Conservation (phyloP, 2,888 invertebrate species). For the Parapristionchus giblindavisi region DNA sequence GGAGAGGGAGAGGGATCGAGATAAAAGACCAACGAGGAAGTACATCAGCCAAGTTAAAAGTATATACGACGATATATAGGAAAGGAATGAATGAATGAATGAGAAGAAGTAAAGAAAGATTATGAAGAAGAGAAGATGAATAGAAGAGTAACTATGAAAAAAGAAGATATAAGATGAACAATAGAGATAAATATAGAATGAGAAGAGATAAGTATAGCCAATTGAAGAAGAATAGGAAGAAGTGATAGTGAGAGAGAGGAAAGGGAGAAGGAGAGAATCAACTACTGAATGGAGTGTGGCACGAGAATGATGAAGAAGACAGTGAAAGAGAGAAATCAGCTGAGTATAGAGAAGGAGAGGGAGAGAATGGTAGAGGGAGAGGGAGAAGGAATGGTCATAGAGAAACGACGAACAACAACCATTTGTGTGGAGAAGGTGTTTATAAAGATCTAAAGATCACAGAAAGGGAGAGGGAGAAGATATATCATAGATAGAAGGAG, state of each 20-base stretch:
- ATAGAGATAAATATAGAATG: not conserved
- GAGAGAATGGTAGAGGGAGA: too few species aligned
- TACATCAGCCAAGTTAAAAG: not conserved
- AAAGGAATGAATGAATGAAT: not conserved
- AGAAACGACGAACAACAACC: too few species aligned
- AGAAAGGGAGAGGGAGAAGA: too few species aligned
- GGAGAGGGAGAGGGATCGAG: conserved; percentile 12
- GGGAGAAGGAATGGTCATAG: too few species aligned
- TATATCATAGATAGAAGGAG: not conserved
- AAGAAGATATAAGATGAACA: not conserved
- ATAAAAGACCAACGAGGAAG: not conserved
- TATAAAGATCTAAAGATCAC: too few species aligned
- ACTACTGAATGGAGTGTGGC: too few species aligned
- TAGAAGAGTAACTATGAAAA: not conserved
- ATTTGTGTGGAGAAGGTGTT: conserved; percentile 4
- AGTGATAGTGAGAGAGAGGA: not conserved
- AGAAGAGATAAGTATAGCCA: not conserved
- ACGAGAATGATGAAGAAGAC: not conserved
- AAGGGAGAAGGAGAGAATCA: not conserved
- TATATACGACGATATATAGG: too few species aligned
- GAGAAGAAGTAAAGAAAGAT: not conserved
- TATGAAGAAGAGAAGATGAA: not conserved
- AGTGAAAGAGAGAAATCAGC: not conserved
- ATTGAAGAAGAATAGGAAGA: not conserved
- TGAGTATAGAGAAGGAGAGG: conserved; percentile 16